Percentiles rank a stretch among this genome's conserved stretches.
phyloP scores from a whole-genome alignment of 1,140 invertebrate species.

The Lineus longissimus region DNA sequence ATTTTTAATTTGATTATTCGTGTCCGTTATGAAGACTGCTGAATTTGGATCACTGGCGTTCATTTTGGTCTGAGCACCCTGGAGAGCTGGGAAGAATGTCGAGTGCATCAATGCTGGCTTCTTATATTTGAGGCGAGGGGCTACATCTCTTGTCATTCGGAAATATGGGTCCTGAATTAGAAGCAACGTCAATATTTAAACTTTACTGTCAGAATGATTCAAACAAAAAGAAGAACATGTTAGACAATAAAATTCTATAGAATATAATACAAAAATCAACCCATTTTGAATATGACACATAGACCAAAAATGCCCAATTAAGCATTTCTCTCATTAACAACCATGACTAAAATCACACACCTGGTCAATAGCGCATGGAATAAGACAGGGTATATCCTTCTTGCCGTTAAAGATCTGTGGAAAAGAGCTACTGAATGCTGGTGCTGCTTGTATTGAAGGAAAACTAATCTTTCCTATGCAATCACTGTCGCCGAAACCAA shows the following conservation, averaged over 20 bases:
- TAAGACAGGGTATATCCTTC: slow-evolving; percentile 82
- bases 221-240: no score
- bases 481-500: slow-evolving; percentile 93
- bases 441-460: slow-evolving; percentile 93
- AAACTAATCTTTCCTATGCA: slow-evolving; percentile 96
- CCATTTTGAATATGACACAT: no score
- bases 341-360: slow-evolving; percentile 46
- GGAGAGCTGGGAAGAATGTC: slow-evolving; percentile 90
- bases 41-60: slow-evolving; percentile 91
- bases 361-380: slow-evolving; percentile 99
- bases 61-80: slow-evolving; percentile 98
- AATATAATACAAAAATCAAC: no score
- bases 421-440: slow-evolving; percentile 91
- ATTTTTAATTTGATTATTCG: slow-evolving; percentile 93
- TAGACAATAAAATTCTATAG: no score
- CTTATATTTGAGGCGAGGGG: slow-evolving; percentile 77
- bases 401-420: slow-evolving; percentile 84
- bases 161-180: slow-evolving; percentile 87
- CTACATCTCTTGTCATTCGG: slow-evolving; percentile 95
- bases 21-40: slow-evolving; percentile 93
- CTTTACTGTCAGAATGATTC: no score
- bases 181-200: no score
- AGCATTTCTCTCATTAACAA: background rate
- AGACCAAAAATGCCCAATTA: background rate
- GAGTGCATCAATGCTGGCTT: slow-evolving; percentile 96